These are phyloP conservation scores for Phaedon cochleariae DNA, from an alignment of 2,888 invertebrate genomes.

Conservation along the genomic window DNA sequence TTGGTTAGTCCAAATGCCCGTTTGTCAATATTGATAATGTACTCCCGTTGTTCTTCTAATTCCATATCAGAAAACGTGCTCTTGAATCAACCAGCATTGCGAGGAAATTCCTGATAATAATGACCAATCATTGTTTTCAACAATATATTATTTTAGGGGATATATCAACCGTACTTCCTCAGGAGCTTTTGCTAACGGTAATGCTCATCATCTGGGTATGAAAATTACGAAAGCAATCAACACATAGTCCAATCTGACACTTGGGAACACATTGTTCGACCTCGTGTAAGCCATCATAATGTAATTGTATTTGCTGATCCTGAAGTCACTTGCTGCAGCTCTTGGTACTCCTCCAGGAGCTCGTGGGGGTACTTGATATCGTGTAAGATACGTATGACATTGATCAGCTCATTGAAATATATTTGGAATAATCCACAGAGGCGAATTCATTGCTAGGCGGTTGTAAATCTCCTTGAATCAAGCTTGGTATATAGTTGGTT, in stretches of 20 bases:
- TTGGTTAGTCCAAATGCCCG: constrained; percentile 22
- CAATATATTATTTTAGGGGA: constrained; percentile 7
- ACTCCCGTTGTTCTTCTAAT: constrained; percentile 10
- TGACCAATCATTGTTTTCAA: no score
- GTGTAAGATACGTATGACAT: constrained; percentile 9
- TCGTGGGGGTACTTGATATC: constrained; percentile 3
- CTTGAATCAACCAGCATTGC: constrained; percentile 21
- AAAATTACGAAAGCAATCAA: constrained; percentile 4
- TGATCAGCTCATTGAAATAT: not conserved
- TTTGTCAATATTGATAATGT: constrained; percentile 22
- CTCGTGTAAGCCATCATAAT: constrained; percentile 15
- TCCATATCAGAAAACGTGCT: constrained; percentile 21
- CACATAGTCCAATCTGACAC: constrained; percentile 10
- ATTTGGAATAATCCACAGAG: not conserved
- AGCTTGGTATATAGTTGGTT: not conserved
- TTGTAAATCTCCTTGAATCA: not conserved
- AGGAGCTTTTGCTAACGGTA: no score
- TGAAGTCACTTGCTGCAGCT: constrained; percentile 14
- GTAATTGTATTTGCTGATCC: constrained; percentile 6
- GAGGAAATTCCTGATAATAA: constrained; percentile 1
- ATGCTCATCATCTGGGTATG: no score
- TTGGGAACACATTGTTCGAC: not conserved
- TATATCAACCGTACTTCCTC: constrained; percentile 10
- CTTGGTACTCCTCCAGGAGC: not conserved
- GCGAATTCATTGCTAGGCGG: not conserved